Evolutionary conservation across 1,140 invertebrate genomes (phyloP), one percentile per base, ranked within the genome.

Genomic region (Drosophila orosa): DNA sequence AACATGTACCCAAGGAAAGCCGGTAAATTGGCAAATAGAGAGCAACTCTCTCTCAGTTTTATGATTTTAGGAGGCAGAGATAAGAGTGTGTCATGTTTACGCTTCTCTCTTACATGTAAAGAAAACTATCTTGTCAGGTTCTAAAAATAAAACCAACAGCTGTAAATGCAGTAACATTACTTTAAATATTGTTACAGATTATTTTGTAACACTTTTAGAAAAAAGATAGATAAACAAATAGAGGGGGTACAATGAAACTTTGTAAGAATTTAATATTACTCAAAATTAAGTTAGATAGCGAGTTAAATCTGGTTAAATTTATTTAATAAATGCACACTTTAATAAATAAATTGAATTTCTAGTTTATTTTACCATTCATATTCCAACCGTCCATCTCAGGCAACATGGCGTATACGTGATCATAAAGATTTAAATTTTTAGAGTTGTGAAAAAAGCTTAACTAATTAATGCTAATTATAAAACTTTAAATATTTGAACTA

Each of bases 11-110:
- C 13, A 15, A 56, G 57, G 31, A 60, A 45, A 54, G 40, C 54
- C 69, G 77, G 80, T 72, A 79, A 75, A 67, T 85, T 58, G 5
- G 25, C 39, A 27, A 44, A 37, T 5, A 22, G 52, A 57, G 65
- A 71, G 65, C 6, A 9, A 31, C 15, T 7, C 15, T 3, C 22
- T 7, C 19, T 13, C 24, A 25, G 19, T 50, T 45, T 59, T 9
- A 22, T 52, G 15, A 15, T 19, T 22, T 63, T 65, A 33, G 12
- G 35, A 19, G 22, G 13, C 33, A 19, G 33, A 59, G 52, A 44
- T 24, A 25, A 58, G 22, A 22, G 25, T 22, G 17, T 22, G 33
- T 17, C 29, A 19, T 37, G 10, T 19, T 54, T 17, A 25, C 8
- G n/a, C 37, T 19, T 39, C 27, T 63, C 55, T 25, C n/a, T 60